Base-by-base conservation (phyloP, 2,888 invertebrate species). In the Patella caerulea region DNA sequence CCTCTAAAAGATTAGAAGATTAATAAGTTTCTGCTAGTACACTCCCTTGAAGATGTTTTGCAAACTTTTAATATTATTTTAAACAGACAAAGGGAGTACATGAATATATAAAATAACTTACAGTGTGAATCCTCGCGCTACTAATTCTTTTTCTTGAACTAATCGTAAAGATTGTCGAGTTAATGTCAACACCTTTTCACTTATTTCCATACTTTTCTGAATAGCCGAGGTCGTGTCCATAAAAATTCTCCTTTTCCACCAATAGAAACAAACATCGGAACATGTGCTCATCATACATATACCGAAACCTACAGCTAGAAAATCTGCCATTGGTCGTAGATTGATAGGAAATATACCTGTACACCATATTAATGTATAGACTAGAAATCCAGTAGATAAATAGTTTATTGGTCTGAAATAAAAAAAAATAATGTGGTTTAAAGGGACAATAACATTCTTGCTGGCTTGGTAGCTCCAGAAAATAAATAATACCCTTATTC, bases 111-210 rank as follows among this genome's bases (percentile, higher is more conserved):
- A 7, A 69, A 19, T 24, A 24, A 86, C 89, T 86, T 82, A 88
- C 88, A 90, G 73, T 2, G 89, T 90, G 74, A 89, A 90, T 17
- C 90, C 90, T 76, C 88, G 80, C 2, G 85, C 83, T 34, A 90
- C 86, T n/a, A 90, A 83, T 74, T 90, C 90, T 4, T 84, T 81
- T 78, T 90, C 90, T 74, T 89, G 89, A 45, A 90, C 83, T 45
- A 89, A 78, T n/a, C 87, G 81, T 19, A 88, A 74, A 45, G 85
- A 82, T 76, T 84, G 85, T 70, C 80, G 82, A n/a, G 79, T 77
- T 29, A 73, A 70, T 17, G 65, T 77, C 3, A 81, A 15, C 29
- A 83, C 55, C 14, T 34, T 52, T 56, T 80, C 80, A 52, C 73
- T 76, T 11, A 17, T 74, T 14, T 45, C 72, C 52, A 78, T 74